Base-by-base conservation (phyloP, 2,888 invertebrate genomes). In the Temnothorax ravouxi region DNA sequence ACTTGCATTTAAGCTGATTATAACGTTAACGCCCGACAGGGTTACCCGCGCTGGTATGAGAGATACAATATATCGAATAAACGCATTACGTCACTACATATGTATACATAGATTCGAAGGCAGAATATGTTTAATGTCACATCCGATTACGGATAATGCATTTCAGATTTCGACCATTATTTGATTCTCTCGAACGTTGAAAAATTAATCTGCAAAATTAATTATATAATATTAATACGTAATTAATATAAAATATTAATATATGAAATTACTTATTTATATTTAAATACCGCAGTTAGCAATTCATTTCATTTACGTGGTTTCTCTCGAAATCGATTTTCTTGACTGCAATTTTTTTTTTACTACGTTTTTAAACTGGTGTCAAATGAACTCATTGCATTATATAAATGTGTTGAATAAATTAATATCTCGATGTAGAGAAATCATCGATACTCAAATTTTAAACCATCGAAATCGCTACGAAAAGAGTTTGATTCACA, bases 1-100 rank as follows among this genome's bases (percentile, higher is more conserved):
- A 54, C n/a, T 66, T 77, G 76, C 54, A 77, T 66, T 77, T 66
- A 77, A 66, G 76, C 44, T 54, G 66, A 77, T 77, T n/a, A n/a
- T n/a, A n/a, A n/a, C n/a, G n/a, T n/a, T 77, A 77, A 77, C 52
- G 13, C 54, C 25, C 41, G n/a, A n/a, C 54, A 54, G 64, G 13
- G 38, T 38, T 64, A 44, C 13, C 15, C 18, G 25, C 50, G 52
- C 13, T 41, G 5, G 25, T 64, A 13, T 64, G 76, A 52, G 52
- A 38, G 62, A 66, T 76, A 41, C 44, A 77, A 66, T 76, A 41
- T 54, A 77, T 44, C n/a, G 54, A 66, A 54, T 66, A 41, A 9
- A 66, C 54, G 18, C n/a, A 13, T 64, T 41, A 77, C n/a, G 52
- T 41, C 41, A 52, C 25, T 64, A 41, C 13, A 3, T 62, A n/a